These are phyloP conservation scores for Pempheris klunzingeri DNA, from an alignment of 2,797 vertebrate species.

Conservation along the genomic window DNA sequence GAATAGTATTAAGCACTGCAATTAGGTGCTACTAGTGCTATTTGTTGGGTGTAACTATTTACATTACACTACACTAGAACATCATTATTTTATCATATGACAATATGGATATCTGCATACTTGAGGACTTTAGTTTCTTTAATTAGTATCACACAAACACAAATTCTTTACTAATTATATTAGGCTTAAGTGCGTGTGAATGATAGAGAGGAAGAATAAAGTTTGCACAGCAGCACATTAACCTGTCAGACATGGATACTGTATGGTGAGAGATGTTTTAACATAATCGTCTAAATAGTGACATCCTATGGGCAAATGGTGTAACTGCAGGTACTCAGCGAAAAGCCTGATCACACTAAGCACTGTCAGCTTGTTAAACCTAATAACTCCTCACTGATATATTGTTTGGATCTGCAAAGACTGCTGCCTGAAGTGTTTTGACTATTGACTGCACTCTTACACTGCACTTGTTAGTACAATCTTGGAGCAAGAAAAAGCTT, in stretches of 20 bases:
- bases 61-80: not conserved
- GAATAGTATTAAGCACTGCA: not conserved
- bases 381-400: not conserved
- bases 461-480: not conserved
- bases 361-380: not conserved
- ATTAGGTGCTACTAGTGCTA: not conserved
- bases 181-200: not conserved
- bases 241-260: not conserved
- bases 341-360: not conserved
- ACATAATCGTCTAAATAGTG: conserved; percentile 69
- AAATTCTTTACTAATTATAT: not conserved
- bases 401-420: not conserved
- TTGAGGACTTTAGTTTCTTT: not conserved
- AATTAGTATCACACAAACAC: not conserved
- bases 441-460: not conserved
- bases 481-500: not conserved
- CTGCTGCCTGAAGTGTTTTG: not conserved
- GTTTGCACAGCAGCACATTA: conserved; percentile 6
- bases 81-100: not conserved
- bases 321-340: conserved; percentile 65
- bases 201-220: not conserved
- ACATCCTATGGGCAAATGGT: conserved; percentile 74
- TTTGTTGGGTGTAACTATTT: not conserved
- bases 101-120: not conserved
- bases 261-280: not conserved